These are phyloP conservation scores for Gryon sp. DNA, from an alignment of 1,140 invertebrate species.

Conservation along the genomic window DNA sequence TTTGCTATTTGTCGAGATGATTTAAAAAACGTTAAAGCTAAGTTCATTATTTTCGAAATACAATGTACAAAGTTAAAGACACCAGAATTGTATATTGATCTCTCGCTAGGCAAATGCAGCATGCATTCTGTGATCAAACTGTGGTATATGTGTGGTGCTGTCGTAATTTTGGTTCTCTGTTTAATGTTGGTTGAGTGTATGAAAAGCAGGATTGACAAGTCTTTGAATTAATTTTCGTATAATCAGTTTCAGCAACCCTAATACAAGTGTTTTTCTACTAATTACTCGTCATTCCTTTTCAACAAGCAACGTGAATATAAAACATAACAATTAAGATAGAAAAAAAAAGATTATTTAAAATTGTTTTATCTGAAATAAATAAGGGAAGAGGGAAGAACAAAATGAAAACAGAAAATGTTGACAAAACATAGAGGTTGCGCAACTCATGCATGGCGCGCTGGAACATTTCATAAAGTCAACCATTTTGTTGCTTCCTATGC, in stretches of 20 bases:
- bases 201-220: constrained; percentile 37
- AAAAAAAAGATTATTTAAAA: too few relatives aligned
- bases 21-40: constrained; percentile 14
- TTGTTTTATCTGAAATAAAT: too few relatives aligned
- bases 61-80: constrained; percentile 61
- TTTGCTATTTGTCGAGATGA: constrained; percentile 14
- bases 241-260: constrained; percentile 12
- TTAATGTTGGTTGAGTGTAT: constrained; percentile 42
- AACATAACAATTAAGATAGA: constrained; percentile 1
- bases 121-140: constrained; percentile 42
- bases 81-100: constrained; percentile 50
- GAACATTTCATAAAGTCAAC: constrained; percentile 31
- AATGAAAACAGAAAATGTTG: constrained; percentile 12
- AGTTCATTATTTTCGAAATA: constrained; percentile 2
- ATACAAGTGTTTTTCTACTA: constrained; percentile 3
- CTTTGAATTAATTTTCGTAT: not conserved
- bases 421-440: constrained; percentile 26
- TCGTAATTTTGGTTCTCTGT: constrained; percentile 16
- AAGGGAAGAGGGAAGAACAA: not conserved
- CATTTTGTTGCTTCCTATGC: constrained; percentile 13
- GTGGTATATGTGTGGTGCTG: constrained; percentile 29
- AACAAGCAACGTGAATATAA: constrained; percentile 35
- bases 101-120: constrained; percentile 40
- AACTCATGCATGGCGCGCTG: constrained; percentile 22
- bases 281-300: constrained; percentile 20